Evolutionary conservation across 1,140 invertebrate genomes (phyloP).

Genomic region (Drosophila ananassae): DNA sequence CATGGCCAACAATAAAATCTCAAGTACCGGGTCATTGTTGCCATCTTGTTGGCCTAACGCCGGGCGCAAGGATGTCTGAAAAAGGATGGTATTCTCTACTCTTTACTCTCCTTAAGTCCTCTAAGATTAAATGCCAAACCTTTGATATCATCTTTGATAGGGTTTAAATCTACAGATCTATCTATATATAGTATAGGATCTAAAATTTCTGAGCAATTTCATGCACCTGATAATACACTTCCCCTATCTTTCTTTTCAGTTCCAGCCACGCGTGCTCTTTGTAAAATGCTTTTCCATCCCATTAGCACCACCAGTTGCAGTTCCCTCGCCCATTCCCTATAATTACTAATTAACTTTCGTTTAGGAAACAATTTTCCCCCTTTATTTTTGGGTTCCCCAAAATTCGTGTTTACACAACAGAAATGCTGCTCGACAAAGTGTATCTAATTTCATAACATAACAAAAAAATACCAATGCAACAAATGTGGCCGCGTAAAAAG

Average conservation of each 20-base stretch:
- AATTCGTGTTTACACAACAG: constrained; percentile 71
- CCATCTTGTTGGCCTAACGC: constrained; percentile 59
- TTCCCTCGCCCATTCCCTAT: neutral
- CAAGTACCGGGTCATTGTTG: constrained; percentile 64
- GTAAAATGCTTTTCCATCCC: constrained; percentile 67
- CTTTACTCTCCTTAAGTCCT: neutral
- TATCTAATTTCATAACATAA: constrained; percentile 75
- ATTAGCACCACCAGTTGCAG: constrained; percentile 51
- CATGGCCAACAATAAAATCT: constrained; percentile 67
- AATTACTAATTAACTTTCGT: constrained; percentile 75
- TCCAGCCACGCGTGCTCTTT: constrained; percentile 40
- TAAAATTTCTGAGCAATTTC: neutral
- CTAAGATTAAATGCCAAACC: neutral
- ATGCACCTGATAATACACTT: neutral
- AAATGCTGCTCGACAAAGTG: constrained; percentile 73
- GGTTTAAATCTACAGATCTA: too few relatives aligned
- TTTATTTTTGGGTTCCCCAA: constrained; percentile 23
- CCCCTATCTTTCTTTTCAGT: constrained; percentile 13
- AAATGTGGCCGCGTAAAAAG: constrained; percentile 74
- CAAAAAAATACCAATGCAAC: constrained; percentile 36
- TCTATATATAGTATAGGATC: too few relatives aligned
- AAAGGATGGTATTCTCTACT: constrained; percentile 1
- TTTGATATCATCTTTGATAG: too few relatives aligned
- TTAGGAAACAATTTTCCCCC: constrained; percentile 60
- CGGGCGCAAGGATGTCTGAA: constrained; percentile 33